These are phyloP conservation scores for Ptiloglossa arizonensis DNA, from an alignment of 1,140 invertebrate species.

Conservation along the genomic window DNA sequence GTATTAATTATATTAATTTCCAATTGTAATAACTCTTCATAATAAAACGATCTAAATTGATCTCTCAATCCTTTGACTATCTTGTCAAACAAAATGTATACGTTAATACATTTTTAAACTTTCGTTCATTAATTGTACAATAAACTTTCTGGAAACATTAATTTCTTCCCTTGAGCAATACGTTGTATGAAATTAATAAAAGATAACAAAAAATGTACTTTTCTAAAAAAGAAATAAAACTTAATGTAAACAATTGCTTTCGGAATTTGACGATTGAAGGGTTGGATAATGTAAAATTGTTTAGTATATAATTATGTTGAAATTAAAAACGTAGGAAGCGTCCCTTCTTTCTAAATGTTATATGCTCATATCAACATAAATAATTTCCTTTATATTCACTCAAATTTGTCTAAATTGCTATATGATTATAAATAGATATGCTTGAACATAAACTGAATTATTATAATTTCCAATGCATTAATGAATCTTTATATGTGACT, in stretches of 20 bases:
- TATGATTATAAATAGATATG: slow-evolving; percentile 21
- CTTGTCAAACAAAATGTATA: slow-evolving; percentile 8
- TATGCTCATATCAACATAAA: not conserved
- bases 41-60: slow-evolving; percentile 40
- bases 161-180: slow-evolving; percentile 10
- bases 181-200: slow-evolving; percentile 10
- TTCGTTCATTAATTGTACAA: slow-evolving; percentile 7
- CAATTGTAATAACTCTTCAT: slow-evolving; percentile 30
- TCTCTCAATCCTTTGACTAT: not conserved
- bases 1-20: slow-evolving; percentile 70
- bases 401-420: slow-evolving; percentile 15
- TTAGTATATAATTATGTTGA: not conserved
- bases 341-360: not conserved
- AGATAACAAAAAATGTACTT: not conserved
- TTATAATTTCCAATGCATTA: slow-evolving; percentile 13
- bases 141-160: slow-evolving; percentile 1
- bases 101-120: slow-evolving; percentile 5
- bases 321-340: not conserved
- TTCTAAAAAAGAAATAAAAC: not conserved
- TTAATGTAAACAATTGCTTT: slow-evolving; percentile 2
- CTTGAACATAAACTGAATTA: slow-evolving; percentile 15
- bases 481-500: slow-evolving; percentile 24
- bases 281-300: not conserved
- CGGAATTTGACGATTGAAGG: not conserved
- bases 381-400: slow-evolving; percentile 22